These are phyloP conservation scores for Trachurus trachurus DNA, from an alignment of 2,797 vertebrate species.

Conservation along the genomic window DNA sequence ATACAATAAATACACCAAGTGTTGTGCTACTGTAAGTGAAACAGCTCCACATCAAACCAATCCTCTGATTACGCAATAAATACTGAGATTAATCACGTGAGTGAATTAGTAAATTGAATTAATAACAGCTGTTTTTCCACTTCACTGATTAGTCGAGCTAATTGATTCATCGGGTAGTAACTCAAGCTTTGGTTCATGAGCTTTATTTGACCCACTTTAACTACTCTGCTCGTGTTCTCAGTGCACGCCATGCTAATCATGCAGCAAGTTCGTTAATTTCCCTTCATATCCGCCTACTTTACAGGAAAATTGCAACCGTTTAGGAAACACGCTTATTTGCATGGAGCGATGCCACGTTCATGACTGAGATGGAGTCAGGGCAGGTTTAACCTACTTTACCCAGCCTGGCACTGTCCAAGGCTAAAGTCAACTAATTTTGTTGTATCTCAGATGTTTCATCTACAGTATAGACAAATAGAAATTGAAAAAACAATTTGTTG, in stretches of 20 bases:
- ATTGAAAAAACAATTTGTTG: not conserved
- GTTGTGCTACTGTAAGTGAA: not conserved
- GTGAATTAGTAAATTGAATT: not conserved
- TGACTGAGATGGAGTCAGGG: not conserved
- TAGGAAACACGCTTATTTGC: not conserved
- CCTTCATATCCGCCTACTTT: not conserved
- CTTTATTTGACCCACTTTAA: not conserved
- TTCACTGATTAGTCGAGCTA: constrained; percentile 10
- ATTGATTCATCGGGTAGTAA: not conserved
- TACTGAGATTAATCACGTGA: not conserved
- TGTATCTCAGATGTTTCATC: not conserved
- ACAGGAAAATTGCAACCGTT: not conserved
- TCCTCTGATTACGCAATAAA: not conserved
- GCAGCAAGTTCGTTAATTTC: not conserved
- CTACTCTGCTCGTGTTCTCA: not conserved
- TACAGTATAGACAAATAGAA: not conserved
- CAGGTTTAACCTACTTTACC: not conserved
- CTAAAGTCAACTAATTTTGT: not conserved
- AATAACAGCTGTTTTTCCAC: not conserved
- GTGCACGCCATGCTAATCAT: not conserved
- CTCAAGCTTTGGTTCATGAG: constrained; percentile 7
- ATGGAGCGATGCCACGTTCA: not conserved
- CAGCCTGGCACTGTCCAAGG: not conserved
- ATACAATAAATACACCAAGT: not conserved
- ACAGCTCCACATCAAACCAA: not conserved